These are phyloP conservation scores for Stomatorhinus ivindoensis DNA, from an alignment of 2,113 vertebrate species.

Conservation along the genomic window DNA sequence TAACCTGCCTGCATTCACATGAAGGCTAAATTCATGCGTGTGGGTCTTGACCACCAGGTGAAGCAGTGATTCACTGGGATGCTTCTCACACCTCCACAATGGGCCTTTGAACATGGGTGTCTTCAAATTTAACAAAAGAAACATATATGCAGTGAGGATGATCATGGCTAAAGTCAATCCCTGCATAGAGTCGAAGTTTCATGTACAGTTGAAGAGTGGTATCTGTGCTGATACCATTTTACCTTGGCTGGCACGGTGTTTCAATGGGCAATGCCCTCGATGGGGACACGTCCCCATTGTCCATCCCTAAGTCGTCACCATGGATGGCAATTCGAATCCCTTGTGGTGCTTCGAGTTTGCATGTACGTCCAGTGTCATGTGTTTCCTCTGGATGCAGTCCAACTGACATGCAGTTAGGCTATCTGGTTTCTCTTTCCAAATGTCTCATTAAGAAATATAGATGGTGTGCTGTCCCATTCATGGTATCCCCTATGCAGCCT, in stretches of 20 bases:
- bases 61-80: neutral
- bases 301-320: neutral
- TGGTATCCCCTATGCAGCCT: neutral
- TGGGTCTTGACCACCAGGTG: neutral
- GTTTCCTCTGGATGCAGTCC: neutral
- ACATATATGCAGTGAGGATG: neutral
- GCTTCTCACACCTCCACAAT: neutral
- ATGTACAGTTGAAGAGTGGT: neutral
- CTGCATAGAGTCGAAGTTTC: neutral
- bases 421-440: neutral
- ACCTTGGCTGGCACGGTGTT: neutral
- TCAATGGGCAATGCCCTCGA: neutral
- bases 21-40: neutral
- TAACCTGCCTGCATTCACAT: neutral
- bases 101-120: neutral
- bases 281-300: neutral
- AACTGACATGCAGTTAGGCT: neutral
- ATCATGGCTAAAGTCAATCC: neutral
- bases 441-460: neutral
- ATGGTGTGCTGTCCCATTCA: neutral
- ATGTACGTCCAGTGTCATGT: neutral
- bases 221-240: neutral
- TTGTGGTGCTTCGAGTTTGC: neutral
- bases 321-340: neutral
- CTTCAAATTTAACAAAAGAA: neutral